Percentiles rank a stretch among this genome's conserved stretches.
Conservation (phyloP, 2,797 vertebrate genomes). For the Centropyge bicolor region DNA sequence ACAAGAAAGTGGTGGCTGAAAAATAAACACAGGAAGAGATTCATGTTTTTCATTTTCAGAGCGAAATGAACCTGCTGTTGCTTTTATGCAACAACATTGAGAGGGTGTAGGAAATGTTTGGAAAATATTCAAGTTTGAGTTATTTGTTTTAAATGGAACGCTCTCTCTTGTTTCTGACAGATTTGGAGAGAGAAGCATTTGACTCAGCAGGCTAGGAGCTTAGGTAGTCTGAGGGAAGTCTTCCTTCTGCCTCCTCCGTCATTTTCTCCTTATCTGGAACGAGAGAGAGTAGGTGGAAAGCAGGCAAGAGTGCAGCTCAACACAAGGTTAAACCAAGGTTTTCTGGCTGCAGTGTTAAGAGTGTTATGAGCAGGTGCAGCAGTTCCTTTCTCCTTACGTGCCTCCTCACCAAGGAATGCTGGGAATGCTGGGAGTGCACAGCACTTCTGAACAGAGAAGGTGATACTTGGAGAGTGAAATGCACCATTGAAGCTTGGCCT, state of each 20-base stretch:
- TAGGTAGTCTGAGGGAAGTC: conserved; percentile 8
- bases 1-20: conserved; percentile 7
- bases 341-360: conserved; percentile 16
- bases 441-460: conserved; percentile 41
- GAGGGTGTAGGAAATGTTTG: conserved; percentile 4
- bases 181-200: conserved; percentile 11
- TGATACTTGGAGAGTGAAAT: conserved; percentile 34
- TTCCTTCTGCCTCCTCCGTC: not conserved
- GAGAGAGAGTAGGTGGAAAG: conserved; percentile 7
- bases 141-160: not conserved
- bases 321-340: conserved; percentile 14
- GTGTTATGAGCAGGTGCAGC: conserved; percentile 55
- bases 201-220: conserved; percentile 17
- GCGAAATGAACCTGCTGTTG: conserved; percentile 12
- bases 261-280: conserved; percentile 4
- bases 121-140: not conserved
- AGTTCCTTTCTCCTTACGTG: conserved; percentile 42
- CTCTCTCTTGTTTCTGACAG: not conserved
- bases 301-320: not conserved
- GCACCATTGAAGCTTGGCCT: conserved; percentile 11
- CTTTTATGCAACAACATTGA: conserved; percentile 3
- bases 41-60: conserved; percentile 28
- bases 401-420: conserved; percentile 56
- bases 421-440: conserved; percentile 54
- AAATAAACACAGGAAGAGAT: conserved; percentile 7